These are phyloP conservation scores for Glossophaga mutica DNA, from an alignment of 2,797 vertebrate species.

Conservation along the genomic window DNA sequence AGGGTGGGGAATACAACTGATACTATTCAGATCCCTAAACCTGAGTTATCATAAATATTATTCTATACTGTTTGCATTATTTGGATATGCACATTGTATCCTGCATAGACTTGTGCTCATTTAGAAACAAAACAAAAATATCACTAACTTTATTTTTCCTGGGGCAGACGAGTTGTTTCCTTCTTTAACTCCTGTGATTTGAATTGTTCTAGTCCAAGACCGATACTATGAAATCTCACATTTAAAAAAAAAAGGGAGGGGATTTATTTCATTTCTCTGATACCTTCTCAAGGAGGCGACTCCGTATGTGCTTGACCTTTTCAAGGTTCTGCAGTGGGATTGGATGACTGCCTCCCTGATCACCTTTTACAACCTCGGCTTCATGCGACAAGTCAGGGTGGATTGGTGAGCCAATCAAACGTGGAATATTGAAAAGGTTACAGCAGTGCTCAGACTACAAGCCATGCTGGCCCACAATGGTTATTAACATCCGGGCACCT, in stretches of 20 bases:
- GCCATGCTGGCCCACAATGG: neutral
- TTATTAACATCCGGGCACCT: constrained; percentile 71
- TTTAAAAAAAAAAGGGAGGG: neutral
- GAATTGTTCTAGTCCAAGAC: neutral
- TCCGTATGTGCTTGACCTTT: constrained; percentile 73
- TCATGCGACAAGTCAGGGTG: constrained; percentile 58
- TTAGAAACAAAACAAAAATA: neutral
- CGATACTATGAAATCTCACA: constrained; percentile 35
- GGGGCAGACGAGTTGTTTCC: neutral
- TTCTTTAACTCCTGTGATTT: constrained; percentile 21
- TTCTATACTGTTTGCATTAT: neutral
- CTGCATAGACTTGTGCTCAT: neutral
- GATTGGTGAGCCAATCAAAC: constrained; percentile 74
- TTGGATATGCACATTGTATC: neutral
- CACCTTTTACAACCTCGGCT: constrained; percentile 71
- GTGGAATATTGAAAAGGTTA: constrained; percentile 79
- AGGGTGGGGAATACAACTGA: neutral
- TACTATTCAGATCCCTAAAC: neutral
- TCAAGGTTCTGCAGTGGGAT: constrained; percentile 65
- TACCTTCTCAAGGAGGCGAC: constrained; percentile 51
- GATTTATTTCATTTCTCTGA: constrained; percentile 46
- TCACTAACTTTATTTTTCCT: neutral
- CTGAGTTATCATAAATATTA: neutral
- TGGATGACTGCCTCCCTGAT: constrained; percentile 70
- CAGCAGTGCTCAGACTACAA: neutral